Evolutionary conservation across 2,888 invertebrate species (phyloP), one percentile per base, ranked within the genome.

Genomic region (Molorchus minor): DNA sequence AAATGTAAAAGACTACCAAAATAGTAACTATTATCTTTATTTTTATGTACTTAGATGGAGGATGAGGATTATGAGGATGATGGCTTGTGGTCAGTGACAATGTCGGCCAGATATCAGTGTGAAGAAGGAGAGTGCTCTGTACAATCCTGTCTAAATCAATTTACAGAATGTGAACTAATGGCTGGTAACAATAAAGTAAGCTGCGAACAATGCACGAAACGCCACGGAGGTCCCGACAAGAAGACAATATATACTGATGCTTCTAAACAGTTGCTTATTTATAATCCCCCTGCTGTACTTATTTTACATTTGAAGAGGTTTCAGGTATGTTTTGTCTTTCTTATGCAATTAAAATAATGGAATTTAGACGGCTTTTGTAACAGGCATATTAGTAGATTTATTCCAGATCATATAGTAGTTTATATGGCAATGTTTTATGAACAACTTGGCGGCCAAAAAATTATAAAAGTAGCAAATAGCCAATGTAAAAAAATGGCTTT

Each of bases 251-350:
- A 90, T 77, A 92, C 92, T 0, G 89, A 91, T 74, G 91, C 92
- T 36, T 91, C 92, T 0, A 92, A 93, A 78, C 91, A 93, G 70
- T 88, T 93, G 79, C 84, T 97, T 33, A 90, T 99, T 21, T 93
- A 92, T 64, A 89, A 89, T 75, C 96, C 96, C 17, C 98, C 98
- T 0, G 92, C 96, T 2, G 91, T 98, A 51, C 85, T 99, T 1
- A 98, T 98, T 53, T 82, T 99, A 16, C 98, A 99, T 77, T 82
- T 99, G 64, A 99, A 99, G 81, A 84, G 98, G 62, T 99, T 98
- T 83, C 96, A 97, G 82, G 88, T 96, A 75, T 66, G 63, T 35
- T 35, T 33, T 47, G 17, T 1, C 25, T 3, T 33, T 8, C 1
- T 16, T n/a, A n/a, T n/a, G n/a, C n/a, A n/a, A n/a, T n/a, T n/a